Conservation (phyloP, 30 jellyfish, hydroid and myxozoan species). For the Hydractinia echinata region DNA sequence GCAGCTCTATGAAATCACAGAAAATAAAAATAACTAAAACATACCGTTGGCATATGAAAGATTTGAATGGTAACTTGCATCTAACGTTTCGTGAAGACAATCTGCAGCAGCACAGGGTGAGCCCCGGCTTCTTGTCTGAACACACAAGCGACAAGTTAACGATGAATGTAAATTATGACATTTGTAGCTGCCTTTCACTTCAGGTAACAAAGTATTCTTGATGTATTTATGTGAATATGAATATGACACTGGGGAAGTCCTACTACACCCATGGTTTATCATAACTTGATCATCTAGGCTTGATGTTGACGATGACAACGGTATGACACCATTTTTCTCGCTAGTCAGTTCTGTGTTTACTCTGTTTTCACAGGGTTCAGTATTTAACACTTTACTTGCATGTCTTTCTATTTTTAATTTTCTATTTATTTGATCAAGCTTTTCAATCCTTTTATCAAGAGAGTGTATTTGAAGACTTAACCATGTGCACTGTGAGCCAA, state of each 20-base stretch:
- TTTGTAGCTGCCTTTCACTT: not conserved
- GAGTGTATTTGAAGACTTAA: conserved; percentile 15
- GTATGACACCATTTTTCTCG: conserved; percentile 2
- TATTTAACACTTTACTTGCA: not conserved
- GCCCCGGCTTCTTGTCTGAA: not conserved
- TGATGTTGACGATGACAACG: not conserved
- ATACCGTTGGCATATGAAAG: not conserved
- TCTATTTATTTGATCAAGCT: not conserved
- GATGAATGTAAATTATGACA: not conserved
- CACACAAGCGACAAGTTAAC: not conserved
- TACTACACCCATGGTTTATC: not conserved
- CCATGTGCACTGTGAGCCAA: conserved; percentile 19
- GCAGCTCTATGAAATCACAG: too few species aligned
- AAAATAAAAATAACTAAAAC: not conserved
- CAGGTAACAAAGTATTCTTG: not conserved
- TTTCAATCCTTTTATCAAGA: conserved; percentile 5
- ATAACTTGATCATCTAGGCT: not conserved
- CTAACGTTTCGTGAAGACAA: not conserved
- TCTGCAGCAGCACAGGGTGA: not conserved
- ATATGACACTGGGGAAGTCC: not conserved
- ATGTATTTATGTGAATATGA: not conserved
- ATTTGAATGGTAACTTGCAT: conserved; percentile 1
- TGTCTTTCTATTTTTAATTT: not conserved
- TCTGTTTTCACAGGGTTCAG: not conserved
- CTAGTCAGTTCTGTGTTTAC: not conserved